Percentiles rank a stretch among this genome's conserved stretches.
Evolutionary conservation across 2,797 vertebrate species (phyloP).

Genomic region (Pseudomugil gertrudae): DNA sequence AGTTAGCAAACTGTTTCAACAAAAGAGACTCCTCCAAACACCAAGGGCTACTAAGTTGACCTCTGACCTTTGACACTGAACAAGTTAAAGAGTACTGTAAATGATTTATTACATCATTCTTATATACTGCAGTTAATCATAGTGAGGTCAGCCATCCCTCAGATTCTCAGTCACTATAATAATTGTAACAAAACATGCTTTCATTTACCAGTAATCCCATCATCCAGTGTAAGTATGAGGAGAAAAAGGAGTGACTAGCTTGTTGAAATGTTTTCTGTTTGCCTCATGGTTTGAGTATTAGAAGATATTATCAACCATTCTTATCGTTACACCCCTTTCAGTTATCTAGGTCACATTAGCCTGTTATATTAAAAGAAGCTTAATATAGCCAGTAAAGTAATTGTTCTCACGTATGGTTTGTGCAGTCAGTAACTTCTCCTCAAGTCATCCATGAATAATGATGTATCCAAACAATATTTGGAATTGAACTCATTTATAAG

Average conservation of each 20-base stretch:
- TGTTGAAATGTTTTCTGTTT: conserved; percentile 10
- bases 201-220: conserved; percentile 27
- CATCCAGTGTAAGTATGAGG: conserved; percentile 15
- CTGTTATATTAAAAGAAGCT: conserved; percentile 35
- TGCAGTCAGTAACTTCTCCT: conserved; percentile 20
- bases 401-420: conserved; percentile 36
- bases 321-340: conserved; percentile 34
- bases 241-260: conserved; percentile 25
- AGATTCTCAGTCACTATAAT: neutral
- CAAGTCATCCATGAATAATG: conserved; percentile 29
- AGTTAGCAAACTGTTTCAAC: conserved; percentile 2
- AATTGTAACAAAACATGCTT: conserved; percentile 3
- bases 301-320: conserved; percentile 30
- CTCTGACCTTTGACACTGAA: conserved; percentile 47
- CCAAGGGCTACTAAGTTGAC: conserved; percentile 20
- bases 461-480: conserved; percentile 7
- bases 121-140: conserved; percentile 16
- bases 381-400: conserved; percentile 49
- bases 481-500: neutral
- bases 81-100: conserved; percentile 31
- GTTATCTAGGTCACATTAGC: conserved; percentile 57
- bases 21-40: conserved; percentile 12
- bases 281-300: conserved; percentile 14
- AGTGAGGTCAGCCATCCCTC: neutral
- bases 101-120: conserved; percentile 24